Evolutionary conservation across 2,113 vertebrate species (phyloP).

Genomic region (Cinclus cinclus): DNA sequence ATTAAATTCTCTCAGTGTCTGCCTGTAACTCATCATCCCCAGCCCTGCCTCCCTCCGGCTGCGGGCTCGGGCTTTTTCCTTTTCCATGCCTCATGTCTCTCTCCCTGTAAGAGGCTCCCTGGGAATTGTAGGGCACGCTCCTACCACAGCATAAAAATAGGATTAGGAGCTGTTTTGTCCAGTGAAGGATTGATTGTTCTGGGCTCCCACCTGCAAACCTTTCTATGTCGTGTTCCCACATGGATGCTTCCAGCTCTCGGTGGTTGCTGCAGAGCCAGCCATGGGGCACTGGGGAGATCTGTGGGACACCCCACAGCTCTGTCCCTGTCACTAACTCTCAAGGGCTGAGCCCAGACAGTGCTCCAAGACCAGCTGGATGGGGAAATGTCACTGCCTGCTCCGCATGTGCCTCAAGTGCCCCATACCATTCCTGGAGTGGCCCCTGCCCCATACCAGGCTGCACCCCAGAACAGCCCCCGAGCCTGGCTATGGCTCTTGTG

Average conservation of each 20-base stretch:
- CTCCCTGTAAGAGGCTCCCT: neutral
- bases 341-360: neutral
- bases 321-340: neutral
- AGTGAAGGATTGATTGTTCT: neutral
- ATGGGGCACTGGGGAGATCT: neutral
- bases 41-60: neutral
- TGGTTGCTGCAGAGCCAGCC: neutral
- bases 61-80: neutral
- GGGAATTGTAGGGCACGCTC: neutral
- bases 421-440: neutral
- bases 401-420: neutral
- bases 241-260: accelerated
- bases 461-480: neutral
- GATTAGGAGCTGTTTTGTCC: neutral
- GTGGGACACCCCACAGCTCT: neutral
- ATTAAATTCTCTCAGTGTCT: conserved; percentile 37
- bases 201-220: neutral
- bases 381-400: neutral
- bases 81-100: neutral
- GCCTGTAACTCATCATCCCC: conserved; percentile 2
- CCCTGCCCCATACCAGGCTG: neutral
- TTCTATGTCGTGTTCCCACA: accelerated
- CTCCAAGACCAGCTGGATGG: neutral
- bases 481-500: neutral
- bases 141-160: neutral